These are phyloP conservation scores for Tenrec ecaudatus DNA, from an alignment of 2,113 vertebrate species.

Conservation along the genomic window DNA sequence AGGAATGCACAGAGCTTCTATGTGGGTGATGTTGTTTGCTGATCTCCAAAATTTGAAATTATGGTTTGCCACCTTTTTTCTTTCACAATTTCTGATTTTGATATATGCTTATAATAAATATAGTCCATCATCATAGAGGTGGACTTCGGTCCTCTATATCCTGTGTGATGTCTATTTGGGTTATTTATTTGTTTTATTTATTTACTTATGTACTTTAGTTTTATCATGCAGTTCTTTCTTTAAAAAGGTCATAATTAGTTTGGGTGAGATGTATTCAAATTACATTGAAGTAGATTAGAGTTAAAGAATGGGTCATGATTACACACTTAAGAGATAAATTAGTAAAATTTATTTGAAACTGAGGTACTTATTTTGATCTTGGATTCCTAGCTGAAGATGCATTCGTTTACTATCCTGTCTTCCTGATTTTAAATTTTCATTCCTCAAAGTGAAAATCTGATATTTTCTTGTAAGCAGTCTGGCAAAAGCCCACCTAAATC, in stretches of 20 bases:
- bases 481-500: background rate
- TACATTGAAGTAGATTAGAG: conserved; percentile 39
- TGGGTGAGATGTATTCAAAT: conserved; percentile 14
- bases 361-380: background rate
- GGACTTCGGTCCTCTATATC: background rate
- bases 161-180: background rate
- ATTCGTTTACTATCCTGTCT: background rate
- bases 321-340: background rate
- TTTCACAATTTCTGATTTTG: background rate
- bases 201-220: background rate
- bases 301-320: background rate
- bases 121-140: background rate
- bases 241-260: background rate
- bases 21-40: conserved; percentile 14
- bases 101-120: conserved; percentile 30
- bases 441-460: background rate
- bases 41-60: conserved; percentile 22
- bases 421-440: conserved; percentile 16
- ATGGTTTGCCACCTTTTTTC: background rate
- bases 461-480: background rate
- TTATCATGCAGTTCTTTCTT: too few relatives aligned
- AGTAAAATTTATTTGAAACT: background rate
- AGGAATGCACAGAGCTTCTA: conserved; percentile 63
- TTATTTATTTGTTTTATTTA: conserved; percentile 11
- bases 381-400: background rate